Base-by-base conservation (phyloP, 2,797 vertebrate species). In the Coccyzus lansbergi region DNA sequence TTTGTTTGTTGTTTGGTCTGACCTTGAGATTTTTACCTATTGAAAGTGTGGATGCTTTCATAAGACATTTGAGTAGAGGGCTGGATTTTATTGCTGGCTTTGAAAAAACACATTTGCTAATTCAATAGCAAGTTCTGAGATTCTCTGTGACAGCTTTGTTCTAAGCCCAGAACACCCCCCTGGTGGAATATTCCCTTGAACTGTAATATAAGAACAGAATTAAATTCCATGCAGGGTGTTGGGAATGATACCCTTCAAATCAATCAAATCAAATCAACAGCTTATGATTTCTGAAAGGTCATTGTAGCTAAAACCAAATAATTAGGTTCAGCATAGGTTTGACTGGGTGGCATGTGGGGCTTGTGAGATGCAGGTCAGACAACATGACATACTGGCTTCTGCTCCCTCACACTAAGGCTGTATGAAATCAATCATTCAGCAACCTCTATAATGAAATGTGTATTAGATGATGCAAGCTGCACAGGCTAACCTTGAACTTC, bases 111-210 rank as follows among this genome's bases (percentile, higher is more conserved):
- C 33, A 49, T 64, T 88, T 90, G 58, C 42, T 83, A 24, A 78
- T 91, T 75, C 87, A 86, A 15, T 59, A 71, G 49, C 29, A 77
- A 91, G 89, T 89, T 91, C 60, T 77, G 40, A 42, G 60, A 79
- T 86, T 83, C 46, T 52, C 75, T 63, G 29, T 59, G 49, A 82
- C 75, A 95, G 70, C 70, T 92, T 87, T 93, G 91, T 89, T 65
- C 83, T 81, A 31, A 52, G 69, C 58, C 49, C 60, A 75, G 58
- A 96, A 84, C 67, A 75, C 63, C 59, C 36, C 28, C 33, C 18
- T 44, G 49, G 60, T 86, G 88, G 88, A 95, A 90, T 72, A 82
- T 79, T 84, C 52, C 77, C 78, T 77, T 94, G 63, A 88, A 84
- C 70, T 49, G 56, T 76, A 90, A 72, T 63, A 67, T 38, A 88